A percentile compares a stretch with the other conserved stretches of the same genome.
These are phyloP conservation scores for Drosophila monieri DNA, from an alignment of 2,888 invertebrate species.

Conservation along the genomic window DNA sequence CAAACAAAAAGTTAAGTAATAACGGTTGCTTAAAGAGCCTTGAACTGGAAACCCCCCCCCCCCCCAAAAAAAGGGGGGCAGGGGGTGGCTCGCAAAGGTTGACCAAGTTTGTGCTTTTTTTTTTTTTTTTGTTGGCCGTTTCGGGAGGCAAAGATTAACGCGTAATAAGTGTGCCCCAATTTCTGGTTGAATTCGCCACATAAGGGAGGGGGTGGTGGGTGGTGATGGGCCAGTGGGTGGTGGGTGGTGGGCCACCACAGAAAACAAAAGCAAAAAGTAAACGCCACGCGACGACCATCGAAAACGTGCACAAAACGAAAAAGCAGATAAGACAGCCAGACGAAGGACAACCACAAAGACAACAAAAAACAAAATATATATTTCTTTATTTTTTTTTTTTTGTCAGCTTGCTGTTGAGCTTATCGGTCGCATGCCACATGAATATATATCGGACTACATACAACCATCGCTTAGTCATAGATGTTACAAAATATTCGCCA, in stretches of 20 bases:
- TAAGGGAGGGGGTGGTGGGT: background rate
- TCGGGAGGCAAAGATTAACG: slow-evolving; percentile 29
- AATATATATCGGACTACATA: background rate
- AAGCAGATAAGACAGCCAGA: slow-evolving; percentile 65
- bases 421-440: slow-evolving; percentile 60
- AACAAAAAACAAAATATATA: slow-evolving; percentile 26
- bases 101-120: slow-evolving; percentile 23
- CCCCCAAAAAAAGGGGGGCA: slow-evolving; percentile 1
- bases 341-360: slow-evolving; percentile 29
- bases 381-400: background rate
- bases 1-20: background rate
- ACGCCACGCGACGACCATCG: slow-evolving; percentile 42
- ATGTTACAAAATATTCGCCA: background rate
- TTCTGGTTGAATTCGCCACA: slow-evolving; percentile 33
- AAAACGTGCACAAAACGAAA: slow-evolving; percentile 76
- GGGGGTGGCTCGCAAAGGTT: slow-evolving; percentile 30
- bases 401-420: slow-evolving; percentile 56
- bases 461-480: background rate
- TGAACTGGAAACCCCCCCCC: slow-evolving; percentile 54
- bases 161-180: slow-evolving; percentile 46
- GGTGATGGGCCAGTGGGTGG: background rate
- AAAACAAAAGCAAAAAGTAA: background rate
- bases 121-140: background rate
- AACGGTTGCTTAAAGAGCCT: slow-evolving; percentile 42
- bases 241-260: too few relatives aligned